Evolutionary conservation across 1,140 invertebrate species (phyloP).

Genomic region (Sycophila sp.): DNA sequence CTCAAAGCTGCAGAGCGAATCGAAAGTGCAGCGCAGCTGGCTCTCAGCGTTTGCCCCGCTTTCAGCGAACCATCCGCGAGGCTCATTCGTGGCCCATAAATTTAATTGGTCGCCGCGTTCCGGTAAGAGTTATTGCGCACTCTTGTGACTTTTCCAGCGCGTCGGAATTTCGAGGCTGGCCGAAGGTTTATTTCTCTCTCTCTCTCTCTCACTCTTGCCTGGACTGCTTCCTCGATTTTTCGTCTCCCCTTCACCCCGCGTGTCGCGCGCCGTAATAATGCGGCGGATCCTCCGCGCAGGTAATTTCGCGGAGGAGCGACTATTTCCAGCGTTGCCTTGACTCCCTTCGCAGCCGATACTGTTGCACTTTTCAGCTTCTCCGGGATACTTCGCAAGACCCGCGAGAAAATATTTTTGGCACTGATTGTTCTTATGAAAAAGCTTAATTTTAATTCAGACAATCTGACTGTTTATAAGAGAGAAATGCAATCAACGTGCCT

Average conservation of each 20-base stretch:
- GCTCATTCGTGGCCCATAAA: slow-evolving; percentile 9
- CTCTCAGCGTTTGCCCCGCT: neutral
- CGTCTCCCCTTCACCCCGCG: neutral
- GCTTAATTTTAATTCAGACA: no score
- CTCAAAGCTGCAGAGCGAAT: neutral
- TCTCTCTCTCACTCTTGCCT: neutral
- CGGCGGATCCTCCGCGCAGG: neutral
- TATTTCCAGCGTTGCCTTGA: neutral
- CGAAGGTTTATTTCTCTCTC: slow-evolving; percentile 1
- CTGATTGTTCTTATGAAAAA: no score
- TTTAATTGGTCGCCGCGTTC: slow-evolving; percentile 14
- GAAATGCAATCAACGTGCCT: no score
- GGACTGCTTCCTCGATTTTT: neutral
- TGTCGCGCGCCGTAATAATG: neutral
- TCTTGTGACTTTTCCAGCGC: neutral
- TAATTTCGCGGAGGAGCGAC: neutral
- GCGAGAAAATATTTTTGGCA: no score
- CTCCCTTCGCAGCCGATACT: no score
- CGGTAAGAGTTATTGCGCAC: slow-evolving; percentile 15
- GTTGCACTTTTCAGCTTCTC: no score
- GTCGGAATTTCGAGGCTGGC: slow-evolving; percentile 12
- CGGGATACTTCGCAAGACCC: no score
- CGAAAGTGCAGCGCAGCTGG: neutral
- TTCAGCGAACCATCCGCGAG: neutral
- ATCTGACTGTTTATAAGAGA: no score